Evolutionary conservation across 2,888 invertebrate genomes (phyloP), one percentile per base, ranked within the genome.

Genomic region (Melanargia galathea): DNA sequence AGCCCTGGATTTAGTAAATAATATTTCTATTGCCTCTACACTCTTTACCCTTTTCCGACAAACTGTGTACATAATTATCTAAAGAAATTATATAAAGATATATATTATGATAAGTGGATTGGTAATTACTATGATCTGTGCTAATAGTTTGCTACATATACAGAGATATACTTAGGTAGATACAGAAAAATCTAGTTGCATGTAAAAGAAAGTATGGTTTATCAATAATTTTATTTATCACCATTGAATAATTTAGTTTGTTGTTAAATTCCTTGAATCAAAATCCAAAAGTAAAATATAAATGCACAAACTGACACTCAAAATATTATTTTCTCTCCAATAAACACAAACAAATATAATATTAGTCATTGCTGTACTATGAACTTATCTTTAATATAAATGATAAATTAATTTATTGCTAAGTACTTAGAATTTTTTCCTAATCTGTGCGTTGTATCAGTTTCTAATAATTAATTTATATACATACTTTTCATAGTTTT

Each of bases 401-500:
- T 35, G 35, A 52, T 52, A 52, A 57, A 57, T 45, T 30, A 51
- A 38, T 40, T 55, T 43, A 30, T 57, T 35, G 48, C 13, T 11
- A n/a, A n/a, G n/a, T n/a, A n/a, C n/a, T n/a, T n/a, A 48, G 22
- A 43, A 52, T 10, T 48, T 18, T n/a, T 18, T 13, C 18, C 33
- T 33, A 54, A 61, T 24, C 26, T 33, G 11, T 43, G 30, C 30
- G n/a, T 20, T 45, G 56, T 24, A 33, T 24, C 30, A 40, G 26
- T 62, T 59, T 63, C 59, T 16, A 18, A n/a, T 30, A 54, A 60
- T 49, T 38, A 16, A 40, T 54, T 33, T 30, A 33, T 48, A 52
- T 35, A 59, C 93, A 92, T 82, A 96, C 96, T 93, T 92, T 79
- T 96, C 95, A 76, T 93, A 96, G 80, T 96, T 95, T 70, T 94